Percentiles rank a stretch among this genome's conserved stretches.
phyloP scores from a whole-genome alignment of 2,113 vertebrate species.

The Vanacampus margaritifer region DNA sequence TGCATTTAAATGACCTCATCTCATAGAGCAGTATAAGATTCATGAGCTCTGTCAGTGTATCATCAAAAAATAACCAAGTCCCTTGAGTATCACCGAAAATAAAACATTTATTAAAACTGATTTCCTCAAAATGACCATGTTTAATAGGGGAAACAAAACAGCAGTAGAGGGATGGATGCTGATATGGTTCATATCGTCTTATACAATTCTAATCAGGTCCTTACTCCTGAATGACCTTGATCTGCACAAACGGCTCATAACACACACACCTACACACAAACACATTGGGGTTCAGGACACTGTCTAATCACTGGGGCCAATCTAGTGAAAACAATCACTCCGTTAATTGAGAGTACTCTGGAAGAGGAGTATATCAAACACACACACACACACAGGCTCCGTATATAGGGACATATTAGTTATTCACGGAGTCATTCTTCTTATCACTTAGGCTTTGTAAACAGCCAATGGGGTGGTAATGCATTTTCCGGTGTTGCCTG shows the following conservation, averaged over 20 bases:
- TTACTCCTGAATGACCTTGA: slow-evolving; percentile 51
- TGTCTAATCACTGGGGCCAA: slow-evolving; percentile 60
- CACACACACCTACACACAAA: not conserved
- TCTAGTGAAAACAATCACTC: slow-evolving; percentile 68
- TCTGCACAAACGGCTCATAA: slow-evolving; percentile 20
- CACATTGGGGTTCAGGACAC: slow-evolving; percentile 11
- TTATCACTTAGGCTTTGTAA: slow-evolving; percentile 69
- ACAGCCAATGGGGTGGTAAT: slow-evolving; percentile 67
- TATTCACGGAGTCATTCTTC: slow-evolving; percentile 72
- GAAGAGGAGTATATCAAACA: slow-evolving; percentile 53
- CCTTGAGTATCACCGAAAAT: slow-evolving; percentile 32
- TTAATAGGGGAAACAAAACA: slow-evolving; percentile 13
- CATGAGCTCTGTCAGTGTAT: slow-evolving; percentile 43
- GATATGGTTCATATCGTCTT: slow-evolving; percentile 27
- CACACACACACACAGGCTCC: slow-evolving; percentile 11
- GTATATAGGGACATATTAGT: slow-evolving; percentile 57
- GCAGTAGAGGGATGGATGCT: slow-evolving; percentile 22
- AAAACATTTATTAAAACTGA: slow-evolving; percentile 55
- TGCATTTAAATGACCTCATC: slow-evolving; percentile 62
- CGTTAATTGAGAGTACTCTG: slow-evolving; percentile 73
- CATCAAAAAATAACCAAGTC: slow-evolving; percentile 49
- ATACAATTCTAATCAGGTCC: slow-evolving; percentile 42
- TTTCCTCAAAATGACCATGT: slow-evolving; percentile 30
- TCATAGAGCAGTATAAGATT: slow-evolving; percentile 40
- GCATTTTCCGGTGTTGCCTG: slow-evolving; percentile 60